Evolutionary conservation across 2,797 vertebrate species (phyloP), one percentile per base, ranked within the genome.

Genomic region (Stomatorhinus walkeri): DNA sequence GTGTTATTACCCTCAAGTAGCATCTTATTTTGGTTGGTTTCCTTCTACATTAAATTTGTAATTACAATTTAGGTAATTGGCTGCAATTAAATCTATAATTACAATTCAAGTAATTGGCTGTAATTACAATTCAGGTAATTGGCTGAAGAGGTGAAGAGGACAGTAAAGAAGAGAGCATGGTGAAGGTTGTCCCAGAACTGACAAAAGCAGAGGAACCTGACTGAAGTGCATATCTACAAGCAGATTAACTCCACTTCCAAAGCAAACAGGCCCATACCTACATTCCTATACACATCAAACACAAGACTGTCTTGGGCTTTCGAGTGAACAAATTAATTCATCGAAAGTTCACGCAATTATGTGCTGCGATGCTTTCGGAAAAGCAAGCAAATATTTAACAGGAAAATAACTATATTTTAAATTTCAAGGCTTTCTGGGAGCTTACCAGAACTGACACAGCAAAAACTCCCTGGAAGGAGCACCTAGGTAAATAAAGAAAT

Each of bases 1-100:
- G 96, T 93, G 94, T 96, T 97, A 98, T 98, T 98, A 98, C 96
- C 95, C 96, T 96, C 95, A 97, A 97, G 96, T 97, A 96, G 95
- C 95, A 94, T 95, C 96, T 95, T 64, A 12, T 64, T 64, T 28
- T 28, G 22, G 32, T 76, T 24, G 91, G 93, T 94, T 97, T 96
- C 95, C 94, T 95, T 96, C 96, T 95, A 96, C 96, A 96, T 96
- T 14, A 72, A 16, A 36, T 14, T 9, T 36, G 10, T 5, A 32
- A 32, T 36, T 68, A 68, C 28, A 68, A 36, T 32, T 68, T 4
- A 28, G 4, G 9, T 68, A 32, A 68, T 32, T 68, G 64, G 28
- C 24, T 3, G 59, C n/a, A 59, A 59, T 22, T 59, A 22, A 22
- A 22, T 24, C 32, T 76, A 95, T 19, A 64, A 64, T 64, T 64